Percentiles rank a stretch among this genome's conserved stretches.
Conservation (phyloP, 2,113 vertebrate genomes). For the Pungitius pungitius region DNA sequence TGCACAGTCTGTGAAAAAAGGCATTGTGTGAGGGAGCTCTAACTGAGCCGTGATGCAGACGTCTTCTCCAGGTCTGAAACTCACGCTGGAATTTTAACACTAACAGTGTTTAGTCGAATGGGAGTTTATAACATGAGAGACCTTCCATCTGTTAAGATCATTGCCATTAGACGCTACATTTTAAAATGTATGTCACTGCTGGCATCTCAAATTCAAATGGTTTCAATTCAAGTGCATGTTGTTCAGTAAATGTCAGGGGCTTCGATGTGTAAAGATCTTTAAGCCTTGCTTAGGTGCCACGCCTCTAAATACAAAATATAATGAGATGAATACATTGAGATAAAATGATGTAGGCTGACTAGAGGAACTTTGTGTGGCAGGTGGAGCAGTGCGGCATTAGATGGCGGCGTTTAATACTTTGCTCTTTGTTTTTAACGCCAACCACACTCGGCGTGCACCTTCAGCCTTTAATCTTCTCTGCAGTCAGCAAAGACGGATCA, state of each 20-base stretch:
- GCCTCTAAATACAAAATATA: neutral
- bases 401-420: slow-evolving; percentile 55
- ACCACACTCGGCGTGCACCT: slow-evolving; percentile 2
- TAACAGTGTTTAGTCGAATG: neutral
- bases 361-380: slow-evolving; percentile 26
- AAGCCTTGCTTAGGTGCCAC: neutral
- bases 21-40: slow-evolving; percentile 3
- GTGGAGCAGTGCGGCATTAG: slow-evolving; percentile 33
- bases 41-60: neutral
- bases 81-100: neutral
- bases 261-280: neutral
- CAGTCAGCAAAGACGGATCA: slow-evolving; percentile 41
- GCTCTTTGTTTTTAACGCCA: slow-evolving; percentile 35
- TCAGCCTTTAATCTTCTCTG: slow-evolving; percentile 67
- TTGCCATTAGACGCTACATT: neutral
- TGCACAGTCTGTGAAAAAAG: slow-evolving; percentile 26
- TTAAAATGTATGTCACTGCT: neutral
- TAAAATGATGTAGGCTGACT: neutral
- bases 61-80: neutral
- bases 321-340: neutral
- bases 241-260: neutral
- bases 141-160: neutral
- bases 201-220: neutral
- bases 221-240: neutral
- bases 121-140: slow-evolving; percentile 3